phyloP scores from a whole-genome alignment of 2,888 invertebrate genomes.

The Diplolepis rosae region DNA sequence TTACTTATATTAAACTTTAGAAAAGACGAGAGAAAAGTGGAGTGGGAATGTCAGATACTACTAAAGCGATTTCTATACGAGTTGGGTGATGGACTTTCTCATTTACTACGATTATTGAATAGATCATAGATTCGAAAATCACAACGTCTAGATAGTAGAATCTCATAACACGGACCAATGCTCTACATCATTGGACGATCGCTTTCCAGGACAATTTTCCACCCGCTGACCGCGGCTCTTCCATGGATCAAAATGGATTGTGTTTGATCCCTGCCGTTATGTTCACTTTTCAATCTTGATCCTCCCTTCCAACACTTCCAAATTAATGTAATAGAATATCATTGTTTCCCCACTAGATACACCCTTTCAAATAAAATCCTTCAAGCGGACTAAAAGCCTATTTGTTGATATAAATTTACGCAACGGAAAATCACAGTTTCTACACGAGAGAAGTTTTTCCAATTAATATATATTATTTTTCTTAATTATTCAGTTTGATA shows the following conservation, averaged over 20 bases:
- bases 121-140: slow-evolving; percentile 41
- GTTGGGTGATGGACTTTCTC: not conserved
- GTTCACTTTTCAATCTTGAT: slow-evolving; percentile 21
- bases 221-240: slow-evolving; percentile 53
- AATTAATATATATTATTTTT: too few species aligned
- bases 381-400: not conserved
- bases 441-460: too few species aligned
- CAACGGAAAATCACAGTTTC: too few species aligned
- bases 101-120: slow-evolving; percentile 36
- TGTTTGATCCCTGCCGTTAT: slow-evolving; percentile 40
- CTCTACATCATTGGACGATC: slow-evolving; percentile 40
- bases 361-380: not conserved
- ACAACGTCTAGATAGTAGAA: slow-evolving; percentile 43
- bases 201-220: slow-evolving; percentile 59
- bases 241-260: slow-evolving; percentile 39
- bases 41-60: not conserved
- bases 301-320: slow-evolving; percentile 32
- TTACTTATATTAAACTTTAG: not conserved
- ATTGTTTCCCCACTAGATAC: not conserved
- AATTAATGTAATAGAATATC: slow-evolving; percentile 38
- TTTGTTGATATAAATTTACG: too few species aligned
- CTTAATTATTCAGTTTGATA: too few species aligned
- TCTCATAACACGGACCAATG: slow-evolving; percentile 44
- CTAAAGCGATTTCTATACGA: not conserved
- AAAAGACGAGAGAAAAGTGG: not conserved